phyloP scores from a whole-genome alignment of 2,888 invertebrate species.

The Mimas tiliae region DNA sequence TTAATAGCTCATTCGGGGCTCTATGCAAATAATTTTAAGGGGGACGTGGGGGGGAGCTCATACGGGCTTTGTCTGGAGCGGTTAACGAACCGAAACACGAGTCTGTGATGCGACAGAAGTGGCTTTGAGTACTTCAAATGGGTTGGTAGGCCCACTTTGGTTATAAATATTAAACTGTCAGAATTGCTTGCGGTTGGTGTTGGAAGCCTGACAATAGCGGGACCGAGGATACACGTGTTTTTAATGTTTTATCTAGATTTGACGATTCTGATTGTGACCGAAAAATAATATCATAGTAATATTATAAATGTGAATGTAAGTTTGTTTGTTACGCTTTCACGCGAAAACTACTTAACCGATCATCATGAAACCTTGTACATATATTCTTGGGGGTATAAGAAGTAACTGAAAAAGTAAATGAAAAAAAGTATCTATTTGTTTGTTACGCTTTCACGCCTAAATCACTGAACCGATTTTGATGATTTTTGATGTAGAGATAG shows the following conservation, averaged over 20 bases:
- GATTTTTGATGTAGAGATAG: too few relatives aligned
- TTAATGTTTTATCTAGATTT: neutral
- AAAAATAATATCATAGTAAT: too few relatives aligned
- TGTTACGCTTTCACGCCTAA: too few relatives aligned
- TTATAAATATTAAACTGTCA: conserved; percentile 79
- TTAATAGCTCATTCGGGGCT: conserved; percentile 84
- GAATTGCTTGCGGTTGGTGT: conserved; percentile 24
- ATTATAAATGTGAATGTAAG: too few relatives aligned
- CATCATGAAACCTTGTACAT: too few relatives aligned
- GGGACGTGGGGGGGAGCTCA: conserved; percentile 67
- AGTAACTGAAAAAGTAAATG: too few relatives aligned
- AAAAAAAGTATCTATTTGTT: too few relatives aligned
- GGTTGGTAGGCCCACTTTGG: conserved; percentile 66
- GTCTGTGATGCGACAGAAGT: conserved; percentile 78
- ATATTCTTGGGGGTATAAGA: too few relatives aligned
- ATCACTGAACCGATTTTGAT: too few relatives aligned
- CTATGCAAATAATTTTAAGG: conserved; percentile 83
- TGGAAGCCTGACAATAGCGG: conserved; percentile 32
- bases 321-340: too few relatives aligned
- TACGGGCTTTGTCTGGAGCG: conserved; percentile 82
- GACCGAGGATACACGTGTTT: neutral
- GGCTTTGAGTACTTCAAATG: conserved; percentile 72
- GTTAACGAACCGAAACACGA: conserved; percentile 81
- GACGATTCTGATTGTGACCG: too few relatives aligned
- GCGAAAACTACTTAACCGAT: too few relatives aligned